Conservation (phyloP, 2,888 invertebrate species). For the Phytoseiulus persimilis region DNA sequence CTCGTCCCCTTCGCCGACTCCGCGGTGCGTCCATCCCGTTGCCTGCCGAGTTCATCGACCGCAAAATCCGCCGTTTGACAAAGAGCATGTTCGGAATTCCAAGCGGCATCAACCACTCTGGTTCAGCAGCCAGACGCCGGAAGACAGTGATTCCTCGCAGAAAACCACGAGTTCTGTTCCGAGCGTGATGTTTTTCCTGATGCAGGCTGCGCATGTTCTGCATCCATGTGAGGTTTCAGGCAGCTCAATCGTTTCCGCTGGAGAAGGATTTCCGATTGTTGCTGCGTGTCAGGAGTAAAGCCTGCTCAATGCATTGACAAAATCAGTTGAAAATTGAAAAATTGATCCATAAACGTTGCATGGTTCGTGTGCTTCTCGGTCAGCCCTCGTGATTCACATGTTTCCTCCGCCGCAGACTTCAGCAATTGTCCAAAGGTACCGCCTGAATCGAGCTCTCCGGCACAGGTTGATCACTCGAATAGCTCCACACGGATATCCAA, state of each 20-base stretch:
- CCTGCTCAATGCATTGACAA: background rate
- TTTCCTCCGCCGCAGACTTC: too few relatives aligned
- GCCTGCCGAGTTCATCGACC: too few relatives aligned
- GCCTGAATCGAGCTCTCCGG: background rate
- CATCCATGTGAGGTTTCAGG: background rate
- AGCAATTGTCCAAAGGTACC: too few relatives aligned
- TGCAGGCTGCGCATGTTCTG: background rate
- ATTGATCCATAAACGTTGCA: background rate
- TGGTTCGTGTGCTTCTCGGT: background rate
- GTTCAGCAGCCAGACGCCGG: too few relatives aligned
- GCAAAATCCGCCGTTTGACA: too few relatives aligned
- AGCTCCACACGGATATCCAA: background rate
- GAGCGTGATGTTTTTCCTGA: too few relatives aligned
- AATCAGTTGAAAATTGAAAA: background rate
- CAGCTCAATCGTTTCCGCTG: background rate
- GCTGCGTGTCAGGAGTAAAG: background rate
- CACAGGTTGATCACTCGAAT: background rate
- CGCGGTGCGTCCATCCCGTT: too few relatives aligned
- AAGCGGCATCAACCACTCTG: too few relatives aligned
- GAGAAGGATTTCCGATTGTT: background rate
- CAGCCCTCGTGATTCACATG: background rate
- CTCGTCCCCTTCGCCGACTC: too few relatives aligned
- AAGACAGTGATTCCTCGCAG: too few relatives aligned
- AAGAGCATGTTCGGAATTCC: too few relatives aligned
- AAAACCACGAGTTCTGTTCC: too few relatives aligned